phyloP scores from a whole-genome alignment of 2,113 vertebrate genomes.

The Catharus bicknelli region DNA sequence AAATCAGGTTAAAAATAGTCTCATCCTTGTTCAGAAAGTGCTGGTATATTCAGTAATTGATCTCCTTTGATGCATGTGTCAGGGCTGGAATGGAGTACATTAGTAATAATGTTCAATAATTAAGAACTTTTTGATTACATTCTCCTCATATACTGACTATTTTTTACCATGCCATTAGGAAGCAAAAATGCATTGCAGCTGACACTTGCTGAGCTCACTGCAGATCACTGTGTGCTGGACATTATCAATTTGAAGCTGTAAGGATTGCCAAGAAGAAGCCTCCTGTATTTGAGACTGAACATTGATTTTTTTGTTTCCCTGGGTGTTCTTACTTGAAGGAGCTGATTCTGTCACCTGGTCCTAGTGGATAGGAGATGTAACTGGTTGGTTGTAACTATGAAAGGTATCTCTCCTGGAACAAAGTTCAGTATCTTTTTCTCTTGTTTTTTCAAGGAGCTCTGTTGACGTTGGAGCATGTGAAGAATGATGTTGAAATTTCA shows the following conservation, averaged over 20 bases:
- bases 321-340: not conserved
- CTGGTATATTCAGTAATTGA: not conserved
- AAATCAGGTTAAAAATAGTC: not conserved
- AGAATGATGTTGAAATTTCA: slow-evolving; percentile 81
- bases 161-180: not conserved
- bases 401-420: not conserved
- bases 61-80: not conserved
- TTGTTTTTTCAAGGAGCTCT: slow-evolving; percentile 80
- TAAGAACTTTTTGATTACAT: not conserved
- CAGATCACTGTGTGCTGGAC: not conserved
- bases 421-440: slow-evolving; percentile 13
- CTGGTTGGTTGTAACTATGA: not conserved
- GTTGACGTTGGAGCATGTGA: slow-evolving; percentile 89
- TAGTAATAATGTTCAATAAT: not conserved
- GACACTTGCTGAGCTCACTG: not conserved
- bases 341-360: not conserved
- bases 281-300: not conserved
- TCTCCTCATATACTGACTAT: not conserved
- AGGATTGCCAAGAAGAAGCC: not conserved
- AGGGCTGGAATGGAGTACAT: not conserved
- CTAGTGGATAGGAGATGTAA: not conserved
- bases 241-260: not conserved
- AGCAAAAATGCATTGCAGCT: not conserved
- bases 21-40: not conserved
- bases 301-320: not conserved